These are phyloP conservation scores for Euplexia lucipara DNA, from an alignment of 2,888 invertebrate species.

Conservation along the genomic window DNA sequence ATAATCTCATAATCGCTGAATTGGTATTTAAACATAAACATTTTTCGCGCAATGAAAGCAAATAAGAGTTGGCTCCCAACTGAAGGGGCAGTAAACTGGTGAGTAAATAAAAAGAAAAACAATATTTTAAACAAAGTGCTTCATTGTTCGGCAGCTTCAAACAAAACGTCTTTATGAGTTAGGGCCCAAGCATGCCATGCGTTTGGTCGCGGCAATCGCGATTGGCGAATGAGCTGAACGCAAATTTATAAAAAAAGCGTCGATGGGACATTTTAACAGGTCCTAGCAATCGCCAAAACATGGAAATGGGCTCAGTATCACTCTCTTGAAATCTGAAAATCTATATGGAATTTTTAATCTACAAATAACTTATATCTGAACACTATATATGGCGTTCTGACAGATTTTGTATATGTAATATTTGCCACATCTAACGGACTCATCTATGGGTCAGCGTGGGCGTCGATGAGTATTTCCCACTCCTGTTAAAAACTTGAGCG, in stretches of 20 bases:
- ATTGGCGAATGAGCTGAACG: conserved; percentile 3
- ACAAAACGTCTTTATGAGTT: conserved; percentile 63
- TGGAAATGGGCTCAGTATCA: not conserved
- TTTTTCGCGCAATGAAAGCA: conserved; percentile 44
- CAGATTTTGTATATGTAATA: no score
- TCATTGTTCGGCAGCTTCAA: conserved; percentile 59
- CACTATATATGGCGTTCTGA: no score
- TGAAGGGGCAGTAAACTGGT: conserved; percentile 25
- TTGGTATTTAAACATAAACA: conserved; percentile 44
- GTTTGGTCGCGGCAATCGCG: conserved; percentile 4
- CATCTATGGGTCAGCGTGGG: no score
- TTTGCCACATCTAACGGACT: no score
- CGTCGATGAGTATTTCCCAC: no score
- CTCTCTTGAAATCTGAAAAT: not conserved
- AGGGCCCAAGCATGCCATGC: conserved; percentile 13
- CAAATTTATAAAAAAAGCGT: conserved; percentile 10
- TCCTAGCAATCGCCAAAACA: not conserved
- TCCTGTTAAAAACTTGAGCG: no score
- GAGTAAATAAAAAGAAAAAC: conserved; percentile 57
- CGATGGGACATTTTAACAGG: conserved; percentile 1
- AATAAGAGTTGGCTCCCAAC: conserved; percentile 30
- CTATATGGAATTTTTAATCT: no score
- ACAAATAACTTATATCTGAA: no score
- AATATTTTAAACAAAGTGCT: conserved; percentile 59
- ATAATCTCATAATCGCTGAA: conserved; percentile 45